Evolutionary conservation across 2,113 vertebrate genomes (phyloP).

Genomic region (Trachemys scripta): DNA sequence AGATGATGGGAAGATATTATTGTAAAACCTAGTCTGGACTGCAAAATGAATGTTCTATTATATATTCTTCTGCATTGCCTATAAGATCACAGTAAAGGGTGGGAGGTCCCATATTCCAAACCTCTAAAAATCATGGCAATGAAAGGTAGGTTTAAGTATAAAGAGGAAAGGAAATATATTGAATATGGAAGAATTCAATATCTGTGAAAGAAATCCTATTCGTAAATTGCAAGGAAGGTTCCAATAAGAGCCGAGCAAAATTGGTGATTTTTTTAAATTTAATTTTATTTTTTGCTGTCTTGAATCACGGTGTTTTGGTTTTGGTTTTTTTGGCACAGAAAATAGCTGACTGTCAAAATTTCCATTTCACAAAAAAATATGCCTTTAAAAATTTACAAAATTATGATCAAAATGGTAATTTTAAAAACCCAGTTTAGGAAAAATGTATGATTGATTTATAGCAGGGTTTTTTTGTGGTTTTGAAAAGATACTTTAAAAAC

Average conservation of each 20-base stretch:
- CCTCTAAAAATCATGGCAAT: not conserved
- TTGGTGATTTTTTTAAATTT: not conserved
- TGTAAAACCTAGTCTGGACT: not conserved
- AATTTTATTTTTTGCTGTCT: too few species aligned
- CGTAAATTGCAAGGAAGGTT: not conserved
- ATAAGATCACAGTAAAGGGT: not conserved
- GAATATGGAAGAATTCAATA: not conserved
- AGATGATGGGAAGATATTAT: not conserved
- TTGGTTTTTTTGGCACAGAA: not conserved
- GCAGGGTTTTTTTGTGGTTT: too few species aligned
- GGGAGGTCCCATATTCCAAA: not conserved
- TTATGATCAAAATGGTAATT: not conserved
- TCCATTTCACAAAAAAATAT: not conserved
- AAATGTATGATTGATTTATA: not conserved
- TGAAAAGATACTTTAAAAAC: not conserved
- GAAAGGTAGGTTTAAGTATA: not conserved
- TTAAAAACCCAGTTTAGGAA: not conserved
- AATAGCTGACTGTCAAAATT: not conserved
- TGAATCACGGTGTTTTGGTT: too few species aligned
- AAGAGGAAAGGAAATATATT: not conserved
- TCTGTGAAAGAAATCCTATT: not conserved
- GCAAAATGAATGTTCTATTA: not conserved
- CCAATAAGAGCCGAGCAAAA: not conserved
- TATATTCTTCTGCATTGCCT: not conserved
- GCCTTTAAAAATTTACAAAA: not conserved